These are phyloP conservation scores for Vanessa tameamea DNA, from an alignment of 1,140 invertebrate genomes.

Conservation along the genomic window DNA sequence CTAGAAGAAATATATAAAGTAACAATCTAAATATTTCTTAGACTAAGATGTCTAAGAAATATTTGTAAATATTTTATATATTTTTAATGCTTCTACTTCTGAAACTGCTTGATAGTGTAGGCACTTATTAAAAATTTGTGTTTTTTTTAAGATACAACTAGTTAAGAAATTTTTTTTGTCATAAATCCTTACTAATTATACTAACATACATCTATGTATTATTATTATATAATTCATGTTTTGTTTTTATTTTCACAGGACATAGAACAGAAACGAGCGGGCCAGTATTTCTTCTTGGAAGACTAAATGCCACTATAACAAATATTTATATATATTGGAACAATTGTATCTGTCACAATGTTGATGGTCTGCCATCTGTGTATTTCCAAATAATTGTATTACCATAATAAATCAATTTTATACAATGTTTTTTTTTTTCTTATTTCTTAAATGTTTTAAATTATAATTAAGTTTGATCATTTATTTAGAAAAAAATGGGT, in stretches of 20 bases:
- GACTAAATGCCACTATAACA: slow-evolving; percentile 83
- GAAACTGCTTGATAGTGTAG: too few relatives aligned
- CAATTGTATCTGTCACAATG: slow-evolving; percentile 64
- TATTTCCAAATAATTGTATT: slow-evolving; percentile 73
- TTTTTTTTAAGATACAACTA: too few relatives aligned
- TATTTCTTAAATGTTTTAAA: slow-evolving; percentile 9
- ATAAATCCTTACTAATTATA: too few relatives aligned
- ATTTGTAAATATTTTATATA: too few relatives aligned
- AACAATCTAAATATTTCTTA: too few relatives aligned
- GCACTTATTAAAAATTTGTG: too few relatives aligned
- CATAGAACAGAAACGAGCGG: slow-evolving; percentile 97
- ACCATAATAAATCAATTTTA: slow-evolving; percentile 77
- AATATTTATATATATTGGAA: slow-evolving; percentile 54
- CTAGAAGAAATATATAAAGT: too few relatives aligned
- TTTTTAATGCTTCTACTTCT: too few relatives aligned
- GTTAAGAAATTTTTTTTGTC: too few relatives aligned
- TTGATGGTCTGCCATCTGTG: slow-evolving; percentile 56
- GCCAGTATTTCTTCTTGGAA: slow-evolving; percentile 99
- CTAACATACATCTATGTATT: too few relatives aligned
- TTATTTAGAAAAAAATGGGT: too few relatives aligned
- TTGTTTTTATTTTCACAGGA: slow-evolving; percentile 85
- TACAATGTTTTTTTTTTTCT: slow-evolving; percentile 45
- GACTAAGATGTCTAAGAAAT: too few relatives aligned
- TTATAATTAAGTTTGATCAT: background rate
- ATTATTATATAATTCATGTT: background rate